Evolutionary conservation across 2,113 vertebrate genomes (phyloP), one percentile per base, ranked within the genome.

Genomic region (Serinus canaria): DNA sequence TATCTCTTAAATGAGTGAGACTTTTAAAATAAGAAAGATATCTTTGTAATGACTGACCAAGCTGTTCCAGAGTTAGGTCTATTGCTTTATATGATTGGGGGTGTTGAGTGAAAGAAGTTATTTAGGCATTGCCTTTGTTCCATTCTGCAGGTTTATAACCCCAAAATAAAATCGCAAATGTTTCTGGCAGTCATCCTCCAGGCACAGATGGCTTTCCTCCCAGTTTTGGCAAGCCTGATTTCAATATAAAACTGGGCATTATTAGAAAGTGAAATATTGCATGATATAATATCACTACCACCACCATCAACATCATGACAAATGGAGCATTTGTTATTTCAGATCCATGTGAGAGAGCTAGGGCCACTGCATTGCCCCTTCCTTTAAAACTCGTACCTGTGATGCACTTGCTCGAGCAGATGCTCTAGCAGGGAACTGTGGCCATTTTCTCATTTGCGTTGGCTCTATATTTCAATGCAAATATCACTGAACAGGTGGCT

Each of bases 191-290:
- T 88, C 73, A 69, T 95, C 47, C 78, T 81, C 73, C 81, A 68
- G 60, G 83, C 94, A 94, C 91, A 92, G 92, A 93, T 94, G 94
- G 87, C 70, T 92, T 97, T 93, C 83, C 90, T 96, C 56, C 83
- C 88, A 75, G 88, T 94, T 95, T 96, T 97, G 96, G 96, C 95
- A 95, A 87, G 85, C 47, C 49, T 41, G 41, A 90, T 90, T 95
- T 93, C 68, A 72, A 90, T 96, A 95, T 97, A 87, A 93, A 97
- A 96, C 62, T 96, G 95, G 96, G 94, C 94, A 92, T 97, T 96
- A 96, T 96, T 96, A 96, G 93, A 95, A 95, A 95, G 90, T 95
- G 92, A 97, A 94, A 96, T 96, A 96, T 94, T 93, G 64, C 90
- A 66, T 90, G 79, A 60, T 96, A 87, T 81, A 87, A 90, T 93